Evolutionary conservation across 2,888 invertebrate genomes (phyloP).

Genomic region (Carpatolechia fugitivella): DNA sequence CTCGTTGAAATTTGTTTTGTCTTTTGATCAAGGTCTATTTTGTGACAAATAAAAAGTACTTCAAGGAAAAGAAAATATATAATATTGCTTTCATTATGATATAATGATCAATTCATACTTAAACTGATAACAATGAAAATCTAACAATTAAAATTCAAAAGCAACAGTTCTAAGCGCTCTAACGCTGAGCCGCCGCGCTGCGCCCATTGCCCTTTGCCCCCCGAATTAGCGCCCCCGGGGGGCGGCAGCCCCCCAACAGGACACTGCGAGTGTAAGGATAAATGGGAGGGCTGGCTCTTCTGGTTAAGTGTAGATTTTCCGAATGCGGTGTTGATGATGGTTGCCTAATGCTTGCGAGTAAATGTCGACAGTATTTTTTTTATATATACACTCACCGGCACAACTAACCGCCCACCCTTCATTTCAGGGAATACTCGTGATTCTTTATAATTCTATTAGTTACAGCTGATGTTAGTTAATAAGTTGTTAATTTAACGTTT

Average conservation of each 20-base stretch:
- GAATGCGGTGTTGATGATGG: conserved; percentile 80
- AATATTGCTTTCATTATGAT: no score
- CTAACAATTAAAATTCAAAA: neutral
- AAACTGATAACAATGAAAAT: neutral
- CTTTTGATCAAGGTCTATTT: no score
- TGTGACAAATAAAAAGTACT: no score
- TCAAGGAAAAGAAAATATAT: no score
- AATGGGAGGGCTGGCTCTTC: conserved; percentile 79
- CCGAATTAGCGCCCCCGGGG: conserved; percentile 53
- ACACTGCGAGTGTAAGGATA: conserved; percentile 76
- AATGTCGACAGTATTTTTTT: conserved; percentile 35
- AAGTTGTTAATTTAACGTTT: no score
- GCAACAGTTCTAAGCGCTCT: conserved; percentile 1
- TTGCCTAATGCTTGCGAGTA: conserved; percentile 40
- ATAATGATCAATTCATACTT: no score
- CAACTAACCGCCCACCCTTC: no score
- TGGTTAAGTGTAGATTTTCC: conserved; percentile 80
- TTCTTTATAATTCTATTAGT: no score
- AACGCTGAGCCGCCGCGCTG: conserved; percentile 1
- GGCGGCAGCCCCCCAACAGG: conserved; percentile 47
- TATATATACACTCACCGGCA: no score
- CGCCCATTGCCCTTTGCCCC: conserved; percentile 69
- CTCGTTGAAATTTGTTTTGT: no score
- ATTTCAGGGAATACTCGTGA: no score
- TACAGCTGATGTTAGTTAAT: no score